A percentile compares a stretch with the other conserved stretches of the same genome.
These are phyloP conservation scores for Ichneumoninae sp. DNA, from an alignment of 2,888 invertebrate genomes.

Conservation along the genomic window DNA sequence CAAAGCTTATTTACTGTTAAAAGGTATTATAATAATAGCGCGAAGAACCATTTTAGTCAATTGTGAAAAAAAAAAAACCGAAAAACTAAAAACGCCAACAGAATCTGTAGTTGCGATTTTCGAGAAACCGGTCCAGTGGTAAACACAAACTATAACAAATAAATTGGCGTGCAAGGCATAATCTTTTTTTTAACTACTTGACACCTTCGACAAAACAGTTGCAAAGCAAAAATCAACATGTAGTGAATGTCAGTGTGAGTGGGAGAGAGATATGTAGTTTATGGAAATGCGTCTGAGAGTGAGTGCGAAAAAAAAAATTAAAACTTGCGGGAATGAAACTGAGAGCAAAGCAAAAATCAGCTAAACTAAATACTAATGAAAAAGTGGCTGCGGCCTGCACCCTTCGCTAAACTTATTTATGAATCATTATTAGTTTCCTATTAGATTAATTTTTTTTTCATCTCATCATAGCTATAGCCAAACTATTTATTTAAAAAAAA, in stretches of 20 bases:
- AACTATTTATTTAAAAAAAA: constrained; percentile 62
- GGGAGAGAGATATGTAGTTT: constrained; percentile 11
- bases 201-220: background rate
- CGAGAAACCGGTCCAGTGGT: background rate
- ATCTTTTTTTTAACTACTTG: background rate
- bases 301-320: background rate
- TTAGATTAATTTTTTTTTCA: constrained; percentile 41
- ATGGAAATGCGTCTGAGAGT: constrained; percentile 38
- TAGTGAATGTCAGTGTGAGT: constrained; percentile 20
- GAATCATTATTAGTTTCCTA: constrained; percentile 48
- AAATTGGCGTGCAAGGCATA: constrained; percentile 17
- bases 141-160: background rate
- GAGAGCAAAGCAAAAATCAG: constrained; percentile 21
- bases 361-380: constrained; percentile 32
- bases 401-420: constrained; percentile 61
- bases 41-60: constrained; percentile 13
- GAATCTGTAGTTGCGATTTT: background rate
- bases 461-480: constrained; percentile 50
- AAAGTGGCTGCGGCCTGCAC: constrained; percentile 52
- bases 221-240: constrained; percentile 9
- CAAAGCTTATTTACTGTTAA: constrained; percentile 17
- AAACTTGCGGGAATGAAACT: constrained; percentile 21
- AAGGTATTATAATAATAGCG: constrained; percentile 22
- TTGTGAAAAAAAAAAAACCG: constrained; percentile 26
- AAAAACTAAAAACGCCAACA: background rate